Conservation (phyloP, 2,797 vertebrate genomes). For the Mergus octosetaceus region DNA sequence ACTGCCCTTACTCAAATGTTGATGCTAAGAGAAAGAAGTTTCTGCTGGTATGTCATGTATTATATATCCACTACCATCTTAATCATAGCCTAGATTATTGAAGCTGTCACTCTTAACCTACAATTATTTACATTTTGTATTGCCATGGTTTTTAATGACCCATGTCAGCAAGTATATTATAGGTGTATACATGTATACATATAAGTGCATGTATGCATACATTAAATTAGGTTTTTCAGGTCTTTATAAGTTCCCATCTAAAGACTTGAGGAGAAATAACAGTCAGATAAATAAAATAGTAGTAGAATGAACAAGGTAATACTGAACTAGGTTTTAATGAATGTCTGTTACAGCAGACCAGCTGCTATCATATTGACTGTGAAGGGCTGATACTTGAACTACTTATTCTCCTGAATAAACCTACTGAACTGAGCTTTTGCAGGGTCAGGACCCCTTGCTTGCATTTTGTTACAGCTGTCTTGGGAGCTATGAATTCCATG, state of each 20-base stretch:
- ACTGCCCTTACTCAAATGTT: neutral
- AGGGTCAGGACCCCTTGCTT: neutral
- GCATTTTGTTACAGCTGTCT: conserved; percentile 6
- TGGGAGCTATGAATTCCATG: neutral
- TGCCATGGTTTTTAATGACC: neutral
- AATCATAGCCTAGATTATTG: neutral
- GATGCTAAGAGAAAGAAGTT: neutral
- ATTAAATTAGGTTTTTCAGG: neutral
- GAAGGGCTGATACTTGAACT: neutral
- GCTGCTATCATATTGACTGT: neutral
- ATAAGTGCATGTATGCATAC: no score
- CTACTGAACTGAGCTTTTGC: neutral
- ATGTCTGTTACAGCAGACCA: neutral
- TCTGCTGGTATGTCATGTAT: neutral
- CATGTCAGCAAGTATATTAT: neutral
- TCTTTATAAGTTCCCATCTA: neutral
- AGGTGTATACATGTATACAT: neutral
- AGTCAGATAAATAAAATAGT: neutral
- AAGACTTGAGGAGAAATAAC: neutral
- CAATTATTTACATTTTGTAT: neutral
- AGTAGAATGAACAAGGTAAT: neutral
- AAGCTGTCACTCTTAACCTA: neutral
- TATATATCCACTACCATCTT: neutral
- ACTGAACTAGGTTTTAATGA: neutral
- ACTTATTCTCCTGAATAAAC: conserved; percentile 8